Conservation (phyloP, 92 coral and sea anemone genomes). For the Blastomussa wellsi region DNA sequence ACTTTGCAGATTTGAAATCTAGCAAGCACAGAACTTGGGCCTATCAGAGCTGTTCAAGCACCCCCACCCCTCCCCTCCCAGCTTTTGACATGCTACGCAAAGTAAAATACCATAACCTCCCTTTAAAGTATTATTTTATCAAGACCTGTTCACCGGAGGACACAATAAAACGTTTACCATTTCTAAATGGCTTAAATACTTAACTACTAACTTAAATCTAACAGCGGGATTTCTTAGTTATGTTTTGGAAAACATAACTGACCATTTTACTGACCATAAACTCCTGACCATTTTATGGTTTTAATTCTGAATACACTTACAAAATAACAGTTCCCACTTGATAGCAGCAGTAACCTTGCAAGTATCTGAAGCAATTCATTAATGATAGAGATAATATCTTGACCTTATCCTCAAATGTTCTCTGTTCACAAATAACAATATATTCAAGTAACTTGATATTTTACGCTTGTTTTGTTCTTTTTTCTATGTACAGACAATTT, state of each 20-base stretch:
- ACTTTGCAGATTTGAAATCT: not conserved
- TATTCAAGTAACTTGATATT: slow-evolving; percentile 9
- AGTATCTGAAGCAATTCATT: not conserved
- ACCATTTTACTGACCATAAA: too few species aligned
- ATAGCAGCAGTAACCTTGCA: not conserved
- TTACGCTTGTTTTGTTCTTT: not conserved
- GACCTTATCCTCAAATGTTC: not conserved
- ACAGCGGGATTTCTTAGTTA: not conserved
- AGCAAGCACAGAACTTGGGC: not conserved
- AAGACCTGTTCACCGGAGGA: not conserved
- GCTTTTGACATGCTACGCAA: not conserved
- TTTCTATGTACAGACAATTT: slow-evolving; percentile 31
- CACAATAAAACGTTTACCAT: slow-evolving; percentile 10
- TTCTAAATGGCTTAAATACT: slow-evolving; percentile 14
- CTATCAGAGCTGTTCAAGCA: not conserved
- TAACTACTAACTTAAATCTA: not conserved
- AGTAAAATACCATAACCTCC: not conserved
- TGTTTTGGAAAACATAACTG: not conserved
- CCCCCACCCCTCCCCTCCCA: too few species aligned
- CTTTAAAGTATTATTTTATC: not conserved
- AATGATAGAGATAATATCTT: not conserved
- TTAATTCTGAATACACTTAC: not conserved
- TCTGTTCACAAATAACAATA: slow-evolving; percentile 14
- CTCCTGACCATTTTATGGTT: not conserved
- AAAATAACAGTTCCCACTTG: not conserved